Evolutionary conservation across 1,140 invertebrate species (phyloP).

Genomic region (Pseudomyrmex gracilis): DNA sequence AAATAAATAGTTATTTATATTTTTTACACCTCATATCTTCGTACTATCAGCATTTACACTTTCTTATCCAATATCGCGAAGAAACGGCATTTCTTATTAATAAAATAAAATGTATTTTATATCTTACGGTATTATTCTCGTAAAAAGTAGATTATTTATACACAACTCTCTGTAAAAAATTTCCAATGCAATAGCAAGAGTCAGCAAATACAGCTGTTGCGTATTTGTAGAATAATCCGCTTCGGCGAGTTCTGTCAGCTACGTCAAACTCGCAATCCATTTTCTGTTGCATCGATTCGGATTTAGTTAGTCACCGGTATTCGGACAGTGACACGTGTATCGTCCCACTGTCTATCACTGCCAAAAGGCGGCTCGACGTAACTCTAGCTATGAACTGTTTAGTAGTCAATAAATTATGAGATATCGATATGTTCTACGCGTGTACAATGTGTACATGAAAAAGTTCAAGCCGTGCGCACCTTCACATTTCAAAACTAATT

Average conservation of each 20-base stretch:
- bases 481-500: conserved; percentile 13
- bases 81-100: too few species aligned
- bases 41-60: too few species aligned
- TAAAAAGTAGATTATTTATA: neutral
- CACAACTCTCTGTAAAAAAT: conserved; percentile 21
- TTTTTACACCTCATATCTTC: too few species aligned
- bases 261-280: conserved; percentile 55
- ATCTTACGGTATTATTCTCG: too few species aligned
- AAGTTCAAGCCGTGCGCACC: conserved; percentile 8
- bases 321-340: conserved; percentile 56
- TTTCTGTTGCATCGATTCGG: conserved; percentile 61
- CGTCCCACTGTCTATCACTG: conserved; percentile 60
- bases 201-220: conserved; percentile 31
- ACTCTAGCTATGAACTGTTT: conserved; percentile 50
- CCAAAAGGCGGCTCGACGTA: conserved; percentile 45
- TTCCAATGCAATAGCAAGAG: conserved; percentile 30
- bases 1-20: too few species aligned
- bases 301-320: conserved; percentile 61
- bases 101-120: too few species aligned
- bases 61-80: too few species aligned
- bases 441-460: neutral
- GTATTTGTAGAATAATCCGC: conserved; percentile 53
- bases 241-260: conserved; percentile 55
- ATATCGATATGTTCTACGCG: conserved; percentile 33
- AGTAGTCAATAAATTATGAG: conserved; percentile 61